Evolutionary conservation across 2,888 invertebrate species (phyloP).

Genomic region (Cephus pulcher): DNA sequence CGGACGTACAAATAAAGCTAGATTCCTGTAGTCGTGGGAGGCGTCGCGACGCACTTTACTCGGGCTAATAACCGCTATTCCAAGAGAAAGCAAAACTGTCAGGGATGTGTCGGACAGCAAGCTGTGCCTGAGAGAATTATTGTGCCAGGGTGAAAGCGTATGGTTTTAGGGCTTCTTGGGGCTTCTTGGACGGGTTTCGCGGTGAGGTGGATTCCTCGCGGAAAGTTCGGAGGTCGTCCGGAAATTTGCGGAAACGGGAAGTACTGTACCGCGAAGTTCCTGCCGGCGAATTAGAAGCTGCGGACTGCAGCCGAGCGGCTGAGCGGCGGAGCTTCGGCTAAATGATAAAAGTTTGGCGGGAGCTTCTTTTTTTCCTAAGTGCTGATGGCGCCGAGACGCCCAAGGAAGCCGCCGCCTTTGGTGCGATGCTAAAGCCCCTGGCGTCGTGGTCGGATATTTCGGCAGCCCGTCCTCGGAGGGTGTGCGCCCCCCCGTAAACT

Average conservation of each 20-base stretch:
- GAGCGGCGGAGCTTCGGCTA: constrained; percentile 26
- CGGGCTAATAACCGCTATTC: neutral
- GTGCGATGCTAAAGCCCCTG: constrained; percentile 2
- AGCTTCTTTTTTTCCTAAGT: constrained; percentile 12
- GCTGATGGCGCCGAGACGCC: neutral
- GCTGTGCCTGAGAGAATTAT: neutral
- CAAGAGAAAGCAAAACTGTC: neutral
- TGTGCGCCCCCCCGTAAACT: neutral
- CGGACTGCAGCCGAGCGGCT: constrained; percentile 12
- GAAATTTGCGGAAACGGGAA: neutral
- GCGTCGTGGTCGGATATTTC: constrained; percentile 11
- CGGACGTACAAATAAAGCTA: neutral
- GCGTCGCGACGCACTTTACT: neutral
- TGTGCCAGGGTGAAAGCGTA: neutral
- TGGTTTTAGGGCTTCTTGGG: neutral
- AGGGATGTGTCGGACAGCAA: neutral
- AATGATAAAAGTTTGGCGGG: constrained; percentile 43
- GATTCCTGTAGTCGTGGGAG: neutral
- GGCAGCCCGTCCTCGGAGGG: neutral
- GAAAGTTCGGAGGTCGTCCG: neutral
- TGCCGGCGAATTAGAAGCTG: constrained; percentile 38
- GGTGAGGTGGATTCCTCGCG: neutral
- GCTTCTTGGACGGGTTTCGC: neutral
- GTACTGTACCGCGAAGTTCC: neutral
- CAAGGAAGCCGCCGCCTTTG: neutral